phyloP scores from a whole-genome alignment of 2,113 vertebrate genomes.

The Scophthalmus maximus region DNA sequence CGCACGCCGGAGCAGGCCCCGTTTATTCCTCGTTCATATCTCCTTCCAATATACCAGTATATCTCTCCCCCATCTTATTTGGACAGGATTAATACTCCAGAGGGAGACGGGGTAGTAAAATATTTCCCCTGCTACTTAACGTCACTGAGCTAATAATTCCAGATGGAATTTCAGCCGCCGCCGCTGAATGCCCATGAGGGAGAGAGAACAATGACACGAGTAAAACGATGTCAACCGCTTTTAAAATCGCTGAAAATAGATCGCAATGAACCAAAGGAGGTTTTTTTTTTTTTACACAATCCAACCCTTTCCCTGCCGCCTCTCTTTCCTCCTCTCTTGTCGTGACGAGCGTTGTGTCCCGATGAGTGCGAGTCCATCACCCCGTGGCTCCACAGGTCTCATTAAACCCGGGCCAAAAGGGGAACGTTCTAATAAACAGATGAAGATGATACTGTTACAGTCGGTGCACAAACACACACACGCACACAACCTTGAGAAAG shows the following conservation, averaged over 20 bases:
- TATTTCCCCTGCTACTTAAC: constrained; percentile 47
- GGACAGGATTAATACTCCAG: constrained; percentile 64
- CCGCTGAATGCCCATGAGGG: not conserved
- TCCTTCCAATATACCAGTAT: constrained; percentile 29
- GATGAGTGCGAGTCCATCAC: constrained; percentile 71
- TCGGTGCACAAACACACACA: constrained; percentile 21
- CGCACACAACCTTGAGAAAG: constrained; percentile 72
- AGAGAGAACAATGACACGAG: not conserved
- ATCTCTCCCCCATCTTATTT: constrained; percentile 49
- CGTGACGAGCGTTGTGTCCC: constrained; percentile 36
- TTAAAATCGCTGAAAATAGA: constrained; percentile 5
- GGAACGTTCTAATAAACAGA: constrained; percentile 74
- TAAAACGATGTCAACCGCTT: not conserved
- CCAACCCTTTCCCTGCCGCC: not conserved
- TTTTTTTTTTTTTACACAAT: constrained; percentile 12
- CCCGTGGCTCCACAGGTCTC: constrained; percentile 65
- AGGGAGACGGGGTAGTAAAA: constrained; percentile 56
- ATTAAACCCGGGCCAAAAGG: constrained; percentile 68
- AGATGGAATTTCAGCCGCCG: constrained; percentile 32
- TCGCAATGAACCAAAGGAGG: not conserved
- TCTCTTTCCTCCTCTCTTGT: constrained; percentile 8
- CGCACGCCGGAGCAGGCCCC: constrained; percentile 11
- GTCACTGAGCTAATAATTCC: constrained; percentile 54
- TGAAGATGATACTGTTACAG: constrained; percentile 58
- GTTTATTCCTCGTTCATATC: constrained; percentile 53